These are phyloP conservation scores for Rhinichthys klamathensis DNA, from an alignment of 2,113 vertebrate genomes.

Conservation along the genomic window DNA sequence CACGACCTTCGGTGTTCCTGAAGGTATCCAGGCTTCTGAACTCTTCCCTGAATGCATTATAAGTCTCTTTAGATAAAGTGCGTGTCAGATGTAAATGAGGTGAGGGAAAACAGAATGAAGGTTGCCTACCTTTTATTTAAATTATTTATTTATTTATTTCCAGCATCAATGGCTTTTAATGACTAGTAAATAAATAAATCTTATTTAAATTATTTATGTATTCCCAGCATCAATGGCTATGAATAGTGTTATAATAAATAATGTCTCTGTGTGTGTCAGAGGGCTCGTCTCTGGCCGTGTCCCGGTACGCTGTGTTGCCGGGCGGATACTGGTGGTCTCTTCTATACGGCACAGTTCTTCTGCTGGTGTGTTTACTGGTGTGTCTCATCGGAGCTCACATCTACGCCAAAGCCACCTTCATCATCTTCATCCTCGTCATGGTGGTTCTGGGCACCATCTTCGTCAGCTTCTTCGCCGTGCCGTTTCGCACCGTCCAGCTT, in stretches of 20 bases:
- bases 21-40: constrained; percentile 68
- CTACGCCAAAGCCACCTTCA: constrained; percentile 89
- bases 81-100: not conserved
- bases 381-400: constrained; percentile 88
- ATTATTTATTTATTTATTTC: too few relatives aligned
- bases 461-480: constrained; percentile 83
- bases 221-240: too few relatives aligned
- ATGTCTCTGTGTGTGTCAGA: constrained; percentile 51
- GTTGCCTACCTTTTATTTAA: too few relatives aligned
- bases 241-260: too few relatives aligned
- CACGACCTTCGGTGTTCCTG: constrained; percentile 79
- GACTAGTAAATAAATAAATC: not conserved
- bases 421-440: constrained; percentile 89
- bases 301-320: constrained; percentile 73
- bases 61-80: not conserved
- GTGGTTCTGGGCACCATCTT: constrained; percentile 82
- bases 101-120: too few relatives aligned
- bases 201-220: not conserved
- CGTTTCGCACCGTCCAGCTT: constrained; percentile 70
- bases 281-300: not conserved
- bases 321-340: constrained; percentile 88
- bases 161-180: not conserved
- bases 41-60: too few relatives aligned
- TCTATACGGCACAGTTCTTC: constrained; percentile 79
- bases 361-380: constrained; percentile 84